Conservation (phyloP, 2,113 vertebrate genomes). For the Myrmecobius fasciatus region DNA sequence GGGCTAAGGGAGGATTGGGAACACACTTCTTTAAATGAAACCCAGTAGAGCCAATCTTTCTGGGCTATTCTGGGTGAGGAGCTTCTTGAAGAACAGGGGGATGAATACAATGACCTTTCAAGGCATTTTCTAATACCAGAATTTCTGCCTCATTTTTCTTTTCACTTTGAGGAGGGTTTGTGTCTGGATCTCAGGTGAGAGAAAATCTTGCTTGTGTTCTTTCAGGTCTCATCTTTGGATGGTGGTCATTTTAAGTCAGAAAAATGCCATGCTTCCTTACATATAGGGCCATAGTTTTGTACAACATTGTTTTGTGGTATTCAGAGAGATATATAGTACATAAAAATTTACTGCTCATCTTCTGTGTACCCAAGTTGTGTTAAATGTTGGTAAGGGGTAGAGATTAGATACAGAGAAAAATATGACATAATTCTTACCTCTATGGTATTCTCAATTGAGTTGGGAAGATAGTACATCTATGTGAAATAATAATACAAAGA, state of each 20-base stretch:
- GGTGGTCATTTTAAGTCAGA: background rate
- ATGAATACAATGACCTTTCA: background rate
- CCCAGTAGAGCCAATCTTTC: too few relatives aligned
- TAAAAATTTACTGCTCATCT: background rate
- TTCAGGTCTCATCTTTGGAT: background rate
- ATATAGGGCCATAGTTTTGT: background rate
- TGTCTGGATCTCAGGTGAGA: background rate
- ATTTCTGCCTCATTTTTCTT: background rate
- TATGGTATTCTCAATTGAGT: background rate
- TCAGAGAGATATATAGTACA: background rate
- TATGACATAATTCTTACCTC: background rate
- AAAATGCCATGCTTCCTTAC: background rate
- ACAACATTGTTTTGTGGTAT: too few relatives aligned
- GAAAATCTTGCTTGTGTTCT: background rate
- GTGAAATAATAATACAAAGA: background rate
- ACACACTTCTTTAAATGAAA: too few relatives aligned
- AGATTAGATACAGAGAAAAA: background rate
- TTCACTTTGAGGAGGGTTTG: slow-evolving; percentile 26
- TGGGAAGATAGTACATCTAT: background rate
- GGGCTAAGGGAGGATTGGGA: too few relatives aligned
- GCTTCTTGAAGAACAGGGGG: too few relatives aligned
- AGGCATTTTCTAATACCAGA: background rate
- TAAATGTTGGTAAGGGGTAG: background rate
- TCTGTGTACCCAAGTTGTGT: background rate
- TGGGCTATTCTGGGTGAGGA: too few relatives aligned